A percentile compares a stretch with the other conserved stretches of the same genome.
Conservation (phyloP, 2,888 invertebrate genomes). For the Rapana venosa region DNA sequence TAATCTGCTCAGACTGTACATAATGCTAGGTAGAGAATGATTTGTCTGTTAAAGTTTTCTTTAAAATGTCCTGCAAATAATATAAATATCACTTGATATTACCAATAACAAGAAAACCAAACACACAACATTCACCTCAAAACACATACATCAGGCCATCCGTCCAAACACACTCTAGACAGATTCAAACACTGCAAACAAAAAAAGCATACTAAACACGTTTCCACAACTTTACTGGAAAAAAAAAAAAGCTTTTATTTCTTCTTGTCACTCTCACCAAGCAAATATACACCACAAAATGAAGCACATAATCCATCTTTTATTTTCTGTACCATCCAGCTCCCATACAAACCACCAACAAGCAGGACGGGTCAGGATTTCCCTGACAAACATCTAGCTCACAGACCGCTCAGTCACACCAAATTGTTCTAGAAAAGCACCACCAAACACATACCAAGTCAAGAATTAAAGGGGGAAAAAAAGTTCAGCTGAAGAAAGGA, state of each 20-base stretch:
- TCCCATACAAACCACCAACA: neutral
- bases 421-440: constrained; percentile 2
- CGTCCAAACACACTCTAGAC: too few species aligned
- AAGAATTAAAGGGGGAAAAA: too few species aligned
- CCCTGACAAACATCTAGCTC: neutral
- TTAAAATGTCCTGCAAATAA: too few species aligned
- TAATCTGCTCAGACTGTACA: too few species aligned
- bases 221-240: too few species aligned
- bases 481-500: too few species aligned
- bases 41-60: too few species aligned
- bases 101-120: too few species aligned
- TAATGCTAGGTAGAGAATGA: too few species aligned
- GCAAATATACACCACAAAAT: neutral
- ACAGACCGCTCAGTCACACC: neutral
- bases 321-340: neutral
- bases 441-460: neutral
- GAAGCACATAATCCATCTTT: neutral
- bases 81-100: too few species aligned
- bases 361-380: neutral
- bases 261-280: neutral
- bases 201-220: neutral
- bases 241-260: neutral
- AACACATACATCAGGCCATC: too few species aligned
- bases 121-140: too few species aligned
- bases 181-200: neutral